Conservation (phyloP, 2,113 vertebrate genomes). For the Corythaixoides concolor region DNA sequence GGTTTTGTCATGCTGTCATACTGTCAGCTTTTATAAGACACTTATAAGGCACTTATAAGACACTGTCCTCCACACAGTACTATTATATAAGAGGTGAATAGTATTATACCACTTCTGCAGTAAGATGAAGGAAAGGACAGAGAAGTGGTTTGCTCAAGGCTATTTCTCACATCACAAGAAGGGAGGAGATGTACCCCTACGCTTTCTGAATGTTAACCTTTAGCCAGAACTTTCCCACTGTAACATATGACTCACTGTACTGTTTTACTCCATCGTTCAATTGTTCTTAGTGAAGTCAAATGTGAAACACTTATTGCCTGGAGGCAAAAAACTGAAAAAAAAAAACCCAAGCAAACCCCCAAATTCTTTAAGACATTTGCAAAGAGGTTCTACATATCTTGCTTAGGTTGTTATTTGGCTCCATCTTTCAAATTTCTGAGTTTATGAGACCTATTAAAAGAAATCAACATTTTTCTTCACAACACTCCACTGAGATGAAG, state of each 20-base stretch:
- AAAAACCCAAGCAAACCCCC: rapidly evolving
- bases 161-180: background rate
- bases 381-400: background rate
- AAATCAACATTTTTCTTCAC: background rate
- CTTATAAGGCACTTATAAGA: no score
- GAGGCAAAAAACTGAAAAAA: background rate
- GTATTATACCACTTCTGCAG: background rate
- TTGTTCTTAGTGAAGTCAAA: background rate
- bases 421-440: background rate
- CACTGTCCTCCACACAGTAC: background rate
- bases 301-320: background rate
- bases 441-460: background rate
- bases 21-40: background rate
- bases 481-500: background rate
- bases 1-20: background rate
- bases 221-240: background rate
- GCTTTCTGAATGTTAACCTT: background rate
- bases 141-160: background rate
- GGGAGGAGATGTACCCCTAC: background rate
- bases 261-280: background rate
- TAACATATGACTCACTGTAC: background rate
- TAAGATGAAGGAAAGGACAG: background rate
- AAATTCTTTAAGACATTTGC: background rate
- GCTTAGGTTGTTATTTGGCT: background rate
- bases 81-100: background rate